Evolutionary conservation across 2,888 invertebrate species (phyloP), one percentile per base, ranked within the genome.

Genomic region (Dioctria linearis): DNA sequence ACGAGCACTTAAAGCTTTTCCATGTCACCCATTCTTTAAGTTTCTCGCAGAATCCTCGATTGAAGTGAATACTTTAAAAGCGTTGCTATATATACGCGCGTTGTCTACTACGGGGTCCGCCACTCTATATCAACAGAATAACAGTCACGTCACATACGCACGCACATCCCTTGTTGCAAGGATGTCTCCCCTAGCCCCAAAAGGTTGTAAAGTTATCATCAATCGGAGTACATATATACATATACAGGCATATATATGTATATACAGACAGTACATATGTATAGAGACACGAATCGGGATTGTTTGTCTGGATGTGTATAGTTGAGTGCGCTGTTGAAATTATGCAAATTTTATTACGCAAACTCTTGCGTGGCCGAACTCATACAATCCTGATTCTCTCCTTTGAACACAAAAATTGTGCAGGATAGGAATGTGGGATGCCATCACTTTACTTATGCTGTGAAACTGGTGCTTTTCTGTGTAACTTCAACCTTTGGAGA

Each of bases 321-420:
- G 71, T 63, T 78, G 82, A 71, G 78, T 25, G 25, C 67, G 71
- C 78, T 78, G 78, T 59, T 85, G 51, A 82, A 88, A 88, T 87
- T 87, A 88, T 88, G 88, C 87, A 88, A 88, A 88, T 88, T 88
- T 83, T 86, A 86, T 87, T 87, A 87, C 86, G 86, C 87, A 88
- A 88, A 88, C 87, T 87, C 86, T 84, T 86, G 85, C 86, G 85
- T 84, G 83, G 84, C 83, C 82, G 75, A 49, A 82, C 71, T 67
- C 66, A 78, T 43, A 61, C 46, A 80, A 49, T 61, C 61, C 43
- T 4, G 49, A 37, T 9, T 37, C 49, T 46, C 76, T 63, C 39
- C 51, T 39, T 25, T 71, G 51, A 61, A 63, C 61, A 46, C 49
- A 49, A 63, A 76, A 61, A 49, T 63, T 49, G 39, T 63, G 37